Evolutionary conservation across 2,113 vertebrate species (phyloP), one percentile per base, ranked within the genome.

Genomic region (Anser brachyrhynchus): DNA sequence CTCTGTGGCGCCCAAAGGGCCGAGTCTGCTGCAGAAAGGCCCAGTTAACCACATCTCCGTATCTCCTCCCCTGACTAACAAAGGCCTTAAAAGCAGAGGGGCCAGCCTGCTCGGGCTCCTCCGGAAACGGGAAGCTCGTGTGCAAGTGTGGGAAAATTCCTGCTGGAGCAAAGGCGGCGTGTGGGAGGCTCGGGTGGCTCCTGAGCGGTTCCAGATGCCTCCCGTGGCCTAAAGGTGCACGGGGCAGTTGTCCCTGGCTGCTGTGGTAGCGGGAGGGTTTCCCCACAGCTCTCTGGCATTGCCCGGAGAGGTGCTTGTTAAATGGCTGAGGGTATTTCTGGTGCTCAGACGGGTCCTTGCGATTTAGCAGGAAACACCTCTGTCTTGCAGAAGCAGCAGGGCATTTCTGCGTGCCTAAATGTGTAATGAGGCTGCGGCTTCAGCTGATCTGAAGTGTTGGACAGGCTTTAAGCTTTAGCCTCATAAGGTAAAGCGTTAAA

Each of bases 241-340:
- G 29, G 35, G 25, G 54, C 75, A 49, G 23, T 39, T 89, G n/a
- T 66, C 18, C 39, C n/a, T 25, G 44, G 5, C 54, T 92, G 54
- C 69, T 89, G 39, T 70, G 54, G 29, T 59, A 43, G 18, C 6
- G 9, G 17, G 52, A 58, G 29, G 17, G 79, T 84, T 72, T 61
- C 67, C 28, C n/a, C 37, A 44, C 23, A 72, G 43, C 20, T n/a
- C 51, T 37, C 44, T 77, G 19, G 14, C 5, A 1, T 37, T 74
- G 41, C 44, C 41, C 58, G 7, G 26, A 80, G 46, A 67, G 5
- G n/a, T 58, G 21, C 0, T 0, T 55, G 11, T 44, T 90, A 35
- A 80, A 44, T 13, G 70, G 14, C 21, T 77, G 43, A 86, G 44
- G 83, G 57, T 58, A 23, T 62, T 71, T 81, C 37, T 64, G 7